Percentiles rank a stretch among this genome's conserved stretches.
phyloP scores from a whole-genome alignment of 2,797 vertebrate species.

The Brachyalestes nurse region DNA sequence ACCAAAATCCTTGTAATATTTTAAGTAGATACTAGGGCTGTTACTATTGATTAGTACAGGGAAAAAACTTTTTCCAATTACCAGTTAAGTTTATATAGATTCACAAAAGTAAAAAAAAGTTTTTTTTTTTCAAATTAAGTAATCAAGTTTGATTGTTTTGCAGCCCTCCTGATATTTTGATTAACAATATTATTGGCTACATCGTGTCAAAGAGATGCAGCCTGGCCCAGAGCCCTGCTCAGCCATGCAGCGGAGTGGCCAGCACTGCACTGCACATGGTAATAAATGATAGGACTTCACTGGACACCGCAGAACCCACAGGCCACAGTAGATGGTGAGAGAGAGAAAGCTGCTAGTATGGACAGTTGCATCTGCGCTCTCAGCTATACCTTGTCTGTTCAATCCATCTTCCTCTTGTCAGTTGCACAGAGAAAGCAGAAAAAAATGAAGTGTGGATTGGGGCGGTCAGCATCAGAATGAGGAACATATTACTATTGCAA shows the following conservation, averaged over 20 bases:
- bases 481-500: background rate
- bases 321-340: conserved; percentile 20
- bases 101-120: no score
- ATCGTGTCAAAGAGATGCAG: conserved; percentile 12
- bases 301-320: conserved; percentile 41
- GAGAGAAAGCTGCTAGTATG: conserved; percentile 30
- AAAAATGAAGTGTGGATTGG: background rate
- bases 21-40: no score
- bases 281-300: conserved; percentile 58
- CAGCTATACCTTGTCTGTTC: conserved; percentile 15
- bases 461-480: conserved; percentile 7
- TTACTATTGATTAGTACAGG: no score
- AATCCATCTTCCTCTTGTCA: conserved; percentile 40
- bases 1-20: no score
- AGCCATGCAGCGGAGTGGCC: conserved; percentile 33
- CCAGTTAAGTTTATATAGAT: no score
- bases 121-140: no score
- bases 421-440: conserved; percentile 11
- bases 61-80: no score
- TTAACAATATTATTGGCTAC: background rate
- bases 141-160: no score
- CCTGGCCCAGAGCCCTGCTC: conserved; percentile 31
- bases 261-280: conserved; percentile 36
- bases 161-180: background rate
- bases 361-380: conserved; percentile 9